Evolutionary conservation across 92 coral and sea anemone species (phyloP).

Genomic region (Actinostola sp.): DNA sequence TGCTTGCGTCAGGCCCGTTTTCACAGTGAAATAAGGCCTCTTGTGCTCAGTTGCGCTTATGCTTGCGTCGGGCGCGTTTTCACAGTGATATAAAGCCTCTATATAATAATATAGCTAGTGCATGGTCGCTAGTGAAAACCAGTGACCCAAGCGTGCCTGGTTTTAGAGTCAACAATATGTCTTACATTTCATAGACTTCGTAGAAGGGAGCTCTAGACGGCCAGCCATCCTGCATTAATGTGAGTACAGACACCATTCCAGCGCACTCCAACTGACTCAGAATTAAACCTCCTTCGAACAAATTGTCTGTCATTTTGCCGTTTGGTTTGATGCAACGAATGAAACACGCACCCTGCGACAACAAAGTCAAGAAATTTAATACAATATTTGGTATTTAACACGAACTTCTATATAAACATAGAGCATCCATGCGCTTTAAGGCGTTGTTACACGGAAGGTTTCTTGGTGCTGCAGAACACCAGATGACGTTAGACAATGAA

Average conservation of each 20-base stretch:
- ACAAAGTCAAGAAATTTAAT: not conserved
- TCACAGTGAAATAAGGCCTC: too few relatives aligned
- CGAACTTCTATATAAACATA: not conserved
- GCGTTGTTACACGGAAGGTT: too few relatives aligned
- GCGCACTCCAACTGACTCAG: constrained; percentile 97
- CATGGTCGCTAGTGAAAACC: too few relatives aligned
- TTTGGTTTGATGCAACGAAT: constrained; percentile 99
- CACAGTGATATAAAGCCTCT: too few relatives aligned
- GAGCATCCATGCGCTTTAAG: too few relatives aligned
- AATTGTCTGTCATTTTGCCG: constrained; percentile 86
- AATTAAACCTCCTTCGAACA: constrained; percentile 96
- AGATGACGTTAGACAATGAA: too few relatives aligned
- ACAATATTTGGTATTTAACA: not conserved
- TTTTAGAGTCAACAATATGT: not conserved
- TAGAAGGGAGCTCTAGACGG: constrained; percentile 92
- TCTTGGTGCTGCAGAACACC: too few relatives aligned
- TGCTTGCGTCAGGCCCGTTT: too few relatives aligned
- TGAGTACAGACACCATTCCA: constrained; percentile 96
- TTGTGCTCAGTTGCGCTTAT: too few relatives aligned
- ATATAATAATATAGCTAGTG: too few relatives aligned
- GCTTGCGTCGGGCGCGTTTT: too few relatives aligned
- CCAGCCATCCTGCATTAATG: constrained; percentile 97
- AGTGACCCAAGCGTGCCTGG: too few relatives aligned
- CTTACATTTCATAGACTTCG: constrained; percentile 95
- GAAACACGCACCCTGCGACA: constrained; percentile 82